Evolutionary conservation across 1,140 invertebrate genomes (phyloP).

Genomic region (Formica exsecta): DNA sequence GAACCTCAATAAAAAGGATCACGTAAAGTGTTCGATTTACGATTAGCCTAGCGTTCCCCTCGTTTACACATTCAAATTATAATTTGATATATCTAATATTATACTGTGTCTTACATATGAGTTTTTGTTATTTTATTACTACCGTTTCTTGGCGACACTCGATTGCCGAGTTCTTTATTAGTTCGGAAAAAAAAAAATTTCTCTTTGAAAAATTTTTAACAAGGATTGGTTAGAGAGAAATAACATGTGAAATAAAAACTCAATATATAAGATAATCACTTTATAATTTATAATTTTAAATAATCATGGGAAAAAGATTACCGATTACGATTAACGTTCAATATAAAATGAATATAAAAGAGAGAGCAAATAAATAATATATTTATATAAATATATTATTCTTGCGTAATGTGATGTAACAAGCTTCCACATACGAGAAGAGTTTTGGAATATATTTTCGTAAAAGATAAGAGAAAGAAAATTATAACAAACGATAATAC

Average conservation of each 20-base stretch:
- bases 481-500: background rate
- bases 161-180: slow-evolving; percentile 77
- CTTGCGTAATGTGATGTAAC: background rate
- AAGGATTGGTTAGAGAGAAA: slow-evolving; percentile 29
- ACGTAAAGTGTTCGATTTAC: slow-evolving; percentile 63
- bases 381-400: slow-evolving; percentile 3
- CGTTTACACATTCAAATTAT: slow-evolving; percentile 68
- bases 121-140: slow-evolving; percentile 63
- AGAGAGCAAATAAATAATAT: background rate
- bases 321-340: background rate
- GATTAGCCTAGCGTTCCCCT: slow-evolving; percentile 58
- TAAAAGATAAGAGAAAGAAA: slow-evolving; percentile 14
- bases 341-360: slow-evolving; percentile 5
- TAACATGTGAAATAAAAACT: slow-evolving; percentile 54
- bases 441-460: background rate
- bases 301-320: slow-evolving; percentile 2
- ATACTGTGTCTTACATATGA: slow-evolving; percentile 61
- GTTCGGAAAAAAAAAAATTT: background rate
- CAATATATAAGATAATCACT: slow-evolving; percentile 5
- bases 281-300: slow-evolving; percentile 8
- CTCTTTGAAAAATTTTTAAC: slow-evolving; percentile 46
- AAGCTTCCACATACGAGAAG: background rate
- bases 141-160: slow-evolving; percentile 43
- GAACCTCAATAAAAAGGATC: slow-evolving; percentile 56
- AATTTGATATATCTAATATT: slow-evolving; percentile 69